Base-by-base conservation (phyloP, 2,797 vertebrate genomes). In the Rhadinocentrus ornatus region DNA sequence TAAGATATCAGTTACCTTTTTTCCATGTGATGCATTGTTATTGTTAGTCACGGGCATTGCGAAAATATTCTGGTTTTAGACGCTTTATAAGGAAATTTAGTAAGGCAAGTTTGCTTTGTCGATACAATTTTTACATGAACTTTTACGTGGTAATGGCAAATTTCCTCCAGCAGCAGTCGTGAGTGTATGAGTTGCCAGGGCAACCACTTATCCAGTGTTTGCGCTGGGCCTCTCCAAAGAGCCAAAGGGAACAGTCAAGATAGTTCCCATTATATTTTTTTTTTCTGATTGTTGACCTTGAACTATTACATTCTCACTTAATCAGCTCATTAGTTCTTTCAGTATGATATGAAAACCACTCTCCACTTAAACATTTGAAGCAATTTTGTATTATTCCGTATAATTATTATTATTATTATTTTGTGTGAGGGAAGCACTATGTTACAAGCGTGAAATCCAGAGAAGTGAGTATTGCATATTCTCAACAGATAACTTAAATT, bases 1-100 rank as follows among this genome's bases (percentile, higher is more conserved):
- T 10, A n/a, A 67, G 15, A 4, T 15, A 7, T 15, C 22, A 29
- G 48, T 59, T 90, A 94, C 93, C 91, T 91, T 93, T 74, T 78
- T 75, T 37, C 46, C 69, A 5, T 59, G 41, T 9, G 69, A 58
- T 27, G 62, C 59, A 18, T 4, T 27, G 24, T 60, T 78, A 11
- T 1, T 74, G 22, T 64, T 80, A 0, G 52, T 6, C 52, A 48
- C 20, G 0, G 84, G 29, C 86, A 88, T 88, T 52, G 27, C 8
- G 5, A 27, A 56, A 48, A 39, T 0, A n/a, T 6, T 58, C 44
- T 1, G 1, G 12, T 12, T 58, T 4, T 11, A 13, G 6, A 8
- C 4, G 9, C 12, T 22, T 55, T 0, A 44, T 2, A 2, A 26
- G 34, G 26, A 18, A 6, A 8, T 39, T 22, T 4, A n/a, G 44